Percentiles rank a stretch among this genome's conserved stretches.
Evolutionary conservation across 1,140 invertebrate species (phyloP).

Genomic region (Parasteatoda tepidariorum): DNA sequence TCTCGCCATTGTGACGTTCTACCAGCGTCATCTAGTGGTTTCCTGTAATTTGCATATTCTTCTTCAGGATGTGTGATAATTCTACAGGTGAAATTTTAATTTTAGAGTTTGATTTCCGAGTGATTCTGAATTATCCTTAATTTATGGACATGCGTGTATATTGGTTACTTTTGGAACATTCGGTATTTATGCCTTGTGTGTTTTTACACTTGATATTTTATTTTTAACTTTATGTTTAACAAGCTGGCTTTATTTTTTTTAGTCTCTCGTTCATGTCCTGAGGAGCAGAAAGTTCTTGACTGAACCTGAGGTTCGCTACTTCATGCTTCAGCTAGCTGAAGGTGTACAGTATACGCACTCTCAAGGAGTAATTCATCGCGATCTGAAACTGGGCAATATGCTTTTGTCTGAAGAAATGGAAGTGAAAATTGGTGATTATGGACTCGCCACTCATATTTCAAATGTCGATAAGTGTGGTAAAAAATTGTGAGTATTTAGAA

Average conservation of each 20-base stretch:
- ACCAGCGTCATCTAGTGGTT: too few species aligned
- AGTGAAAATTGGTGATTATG: constrained; percentile 98
- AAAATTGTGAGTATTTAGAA: constrained; percentile 74
- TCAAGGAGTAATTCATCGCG: constrained; percentile 90
- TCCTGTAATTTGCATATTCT: too few species aligned
- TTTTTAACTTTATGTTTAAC: too few species aligned
- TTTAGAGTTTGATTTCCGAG: too few species aligned
- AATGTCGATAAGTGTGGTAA: constrained; percentile 13
- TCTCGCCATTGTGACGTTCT: too few species aligned
- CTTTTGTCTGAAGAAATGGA: constrained; percentile 94
- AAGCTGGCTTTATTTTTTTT: constrained; percentile 63
- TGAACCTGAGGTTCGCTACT: constrained; percentile 95
- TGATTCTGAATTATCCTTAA: too few species aligned
- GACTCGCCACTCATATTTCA: constrained; percentile 82
- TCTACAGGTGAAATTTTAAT: too few species aligned
- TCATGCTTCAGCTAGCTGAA: constrained; percentile 91
- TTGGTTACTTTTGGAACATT: too few species aligned
- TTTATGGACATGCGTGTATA: too few species aligned
- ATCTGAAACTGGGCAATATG: constrained; percentile 96
- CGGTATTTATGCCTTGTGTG: too few species aligned
- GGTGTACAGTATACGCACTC: constrained; percentile 94
- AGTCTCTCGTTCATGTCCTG: constrained; percentile 76
- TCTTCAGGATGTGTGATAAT: too few species aligned
- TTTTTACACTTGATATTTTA: too few species aligned
- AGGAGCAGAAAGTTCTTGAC: constrained; percentile 93